phyloP scores from a whole-genome alignment of 2,113 vertebrate genomes.

The Phyllostomus discolor region DNA sequence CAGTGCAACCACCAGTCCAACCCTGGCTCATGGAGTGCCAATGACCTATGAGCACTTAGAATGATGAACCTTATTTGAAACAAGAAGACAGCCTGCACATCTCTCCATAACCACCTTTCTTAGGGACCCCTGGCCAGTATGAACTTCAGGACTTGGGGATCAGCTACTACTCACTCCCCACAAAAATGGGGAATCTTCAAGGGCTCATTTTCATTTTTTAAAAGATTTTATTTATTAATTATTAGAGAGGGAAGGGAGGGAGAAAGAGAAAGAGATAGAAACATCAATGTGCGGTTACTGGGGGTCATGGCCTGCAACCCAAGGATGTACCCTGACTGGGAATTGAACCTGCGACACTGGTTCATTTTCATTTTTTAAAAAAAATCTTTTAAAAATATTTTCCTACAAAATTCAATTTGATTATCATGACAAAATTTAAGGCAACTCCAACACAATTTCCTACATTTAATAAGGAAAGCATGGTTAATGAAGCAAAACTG shows the following conservation, averaged over 20 bases:
- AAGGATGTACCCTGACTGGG: too few species aligned
- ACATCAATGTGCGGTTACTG: too few species aligned
- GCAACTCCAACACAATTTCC: background rate
- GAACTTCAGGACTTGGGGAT: background rate
- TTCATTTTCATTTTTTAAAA: background rate
- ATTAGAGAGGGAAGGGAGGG: too few species aligned
- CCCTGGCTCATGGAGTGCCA: background rate
- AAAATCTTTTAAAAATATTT: background rate
- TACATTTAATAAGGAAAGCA: constrained; percentile 11
- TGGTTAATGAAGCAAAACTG: constrained; percentile 18
- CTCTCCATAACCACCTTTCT: background rate
- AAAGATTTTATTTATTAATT: too few species aligned
- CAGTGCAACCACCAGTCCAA: background rate
- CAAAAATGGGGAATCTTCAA: background rate
- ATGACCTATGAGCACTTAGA: background rate
- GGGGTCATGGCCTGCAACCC: too few species aligned
- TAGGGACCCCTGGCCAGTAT: too few species aligned
- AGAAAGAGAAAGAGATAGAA: too few species aligned
- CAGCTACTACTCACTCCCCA: background rate
- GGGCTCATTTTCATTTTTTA: background rate
- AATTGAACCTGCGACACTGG: too few species aligned
- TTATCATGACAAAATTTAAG: constrained; percentile 26
- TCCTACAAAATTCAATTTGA: background rate
- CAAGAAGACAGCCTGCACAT: background rate
- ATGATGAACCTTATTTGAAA: background rate